Conservation (phyloP, 35 echinoderm and acorn worm species). For the Heliocidaris erythrogramma region DNA sequence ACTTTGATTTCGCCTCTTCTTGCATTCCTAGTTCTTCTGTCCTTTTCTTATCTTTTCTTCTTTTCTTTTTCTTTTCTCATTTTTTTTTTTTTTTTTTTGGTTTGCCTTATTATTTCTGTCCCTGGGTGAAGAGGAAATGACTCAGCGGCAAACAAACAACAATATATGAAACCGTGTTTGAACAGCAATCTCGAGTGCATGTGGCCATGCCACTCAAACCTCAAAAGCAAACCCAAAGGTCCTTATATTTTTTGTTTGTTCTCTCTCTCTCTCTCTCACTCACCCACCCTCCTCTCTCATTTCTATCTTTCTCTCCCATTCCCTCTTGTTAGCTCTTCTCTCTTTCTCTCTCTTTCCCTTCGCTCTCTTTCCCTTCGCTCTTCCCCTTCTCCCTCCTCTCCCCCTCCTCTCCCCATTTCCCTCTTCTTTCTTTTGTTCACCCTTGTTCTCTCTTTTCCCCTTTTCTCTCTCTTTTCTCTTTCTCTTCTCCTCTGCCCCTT, state of each 20-base stretch:
- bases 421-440: background rate
- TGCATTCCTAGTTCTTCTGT: background rate
- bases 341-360: background rate
- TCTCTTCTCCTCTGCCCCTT: background rate
- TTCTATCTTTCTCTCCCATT: background rate
- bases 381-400: background rate
- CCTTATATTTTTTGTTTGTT: slow-evolving; percentile 2
- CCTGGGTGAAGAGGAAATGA: slow-evolving; percentile 29
- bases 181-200: slow-evolving; percentile 19
- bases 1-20: background rate
- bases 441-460: background rate
- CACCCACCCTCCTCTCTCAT: background rate
- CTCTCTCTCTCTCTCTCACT: background rate
- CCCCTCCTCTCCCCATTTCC: background rate
- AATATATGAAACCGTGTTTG: slow-evolving; percentile 36
- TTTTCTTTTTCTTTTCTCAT: background rate
- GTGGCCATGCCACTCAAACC: slow-evolving; percentile 21
- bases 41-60: background rate
- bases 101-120: background rate
- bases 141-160: slow-evolving; percentile 33
- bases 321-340: background rate
- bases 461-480: background rate
- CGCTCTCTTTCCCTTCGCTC: background rate
- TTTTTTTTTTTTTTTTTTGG: background rate
- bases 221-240: slow-evolving; percentile 1